Conservation (phyloP, 2,888 invertebrate species). For the Imbricaverruca yamaguchii region DNA sequence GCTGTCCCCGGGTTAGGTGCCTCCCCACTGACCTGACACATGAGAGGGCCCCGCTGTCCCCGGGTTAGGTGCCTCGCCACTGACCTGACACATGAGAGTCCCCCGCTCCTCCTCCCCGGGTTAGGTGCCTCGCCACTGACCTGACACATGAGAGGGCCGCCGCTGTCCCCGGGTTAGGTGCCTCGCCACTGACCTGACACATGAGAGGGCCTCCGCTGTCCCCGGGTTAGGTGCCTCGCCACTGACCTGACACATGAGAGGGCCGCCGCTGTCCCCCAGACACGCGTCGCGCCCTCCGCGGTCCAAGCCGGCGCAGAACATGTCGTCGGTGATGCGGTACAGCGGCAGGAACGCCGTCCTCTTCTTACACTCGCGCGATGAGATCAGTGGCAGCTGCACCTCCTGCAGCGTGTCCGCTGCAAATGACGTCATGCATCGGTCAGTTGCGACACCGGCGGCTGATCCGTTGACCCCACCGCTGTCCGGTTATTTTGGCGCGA, state of each 20-base stretch:
- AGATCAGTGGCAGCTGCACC: slow-evolving; percentile 68
- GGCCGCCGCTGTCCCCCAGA: slow-evolving; percentile 71
- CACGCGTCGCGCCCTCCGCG: slow-evolving; percentile 72
- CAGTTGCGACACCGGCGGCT: too few species aligned
- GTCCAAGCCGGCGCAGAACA: slow-evolving; percentile 74
- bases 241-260: slow-evolving; percentile 63
- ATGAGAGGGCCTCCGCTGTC: slow-evolving; percentile 69
- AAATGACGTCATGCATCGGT: not conserved
- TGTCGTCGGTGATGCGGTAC: slow-evolving; percentile 67
- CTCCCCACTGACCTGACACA: slow-evolving; percentile 55
- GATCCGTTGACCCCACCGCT: too few species aligned
- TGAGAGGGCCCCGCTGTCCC: slow-evolving; percentile 73
- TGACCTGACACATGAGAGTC: slow-evolving; percentile 66
- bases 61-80: slow-evolving; percentile 37
- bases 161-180: slow-evolving; percentile 55
- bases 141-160: slow-evolving; percentile 70
- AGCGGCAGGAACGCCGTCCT: slow-evolving; percentile 64
- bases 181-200: slow-evolving; percentile 52
- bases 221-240: slow-evolving; percentile 41
- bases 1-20: slow-evolving; percentile 53
- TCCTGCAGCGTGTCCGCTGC: slow-evolving; percentile 74
- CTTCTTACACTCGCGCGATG: slow-evolving; percentile 65
- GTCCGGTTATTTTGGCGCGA: too few species aligned
- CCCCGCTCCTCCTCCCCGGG: too few species aligned
- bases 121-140: slow-evolving; percentile 40